Evolutionary conservation across 2,797 vertebrate species (phyloP).

Genomic region (Discoglossus pictus): DNA sequence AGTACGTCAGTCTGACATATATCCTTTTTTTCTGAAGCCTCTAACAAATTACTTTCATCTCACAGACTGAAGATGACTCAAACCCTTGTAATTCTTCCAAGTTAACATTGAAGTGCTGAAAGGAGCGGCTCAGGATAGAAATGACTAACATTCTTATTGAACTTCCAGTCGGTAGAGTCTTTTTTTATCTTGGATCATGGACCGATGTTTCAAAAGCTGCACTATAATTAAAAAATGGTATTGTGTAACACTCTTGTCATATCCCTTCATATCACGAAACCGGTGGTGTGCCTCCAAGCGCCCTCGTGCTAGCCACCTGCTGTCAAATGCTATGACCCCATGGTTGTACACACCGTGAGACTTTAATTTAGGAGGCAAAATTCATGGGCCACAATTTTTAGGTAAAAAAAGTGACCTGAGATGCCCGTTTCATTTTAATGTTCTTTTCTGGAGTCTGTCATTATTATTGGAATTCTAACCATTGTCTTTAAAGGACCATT

Average conservation of each 20-base stretch:
- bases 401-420: too few species aligned
- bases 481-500: too few species aligned
- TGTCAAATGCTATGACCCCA: conserved; percentile 13
- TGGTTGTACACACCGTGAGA: background rate
- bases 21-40: background rate
- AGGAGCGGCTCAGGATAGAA: conserved; percentile 6
- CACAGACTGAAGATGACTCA: conserved; percentile 12
- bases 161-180: too few species aligned
- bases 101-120: conserved; percentile 28
- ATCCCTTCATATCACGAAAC: conserved; percentile 14
- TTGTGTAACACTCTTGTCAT: conserved; percentile 20
- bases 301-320: conserved; percentile 20
- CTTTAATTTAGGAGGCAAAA: too few species aligned
- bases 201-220: conserved; percentile 4
- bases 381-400: too few species aligned
- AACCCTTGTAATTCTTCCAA: conserved; percentile 3
- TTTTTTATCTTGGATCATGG: background rate
- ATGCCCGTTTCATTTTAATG: too few species aligned
- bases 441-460: too few species aligned
- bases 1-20: conserved; percentile 5
- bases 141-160: conserved; percentile 8
- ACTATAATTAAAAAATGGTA: conserved; percentile 29
- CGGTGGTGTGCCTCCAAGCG: conserved; percentile 3
- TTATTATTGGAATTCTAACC: too few species aligned
- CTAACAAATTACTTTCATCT: conserved; percentile 30